Evolutionary conservation across 2,888 invertebrate species (phyloP), one percentile per base, ranked within the genome.

Genomic region (Drosophila bunnanda): DNA sequence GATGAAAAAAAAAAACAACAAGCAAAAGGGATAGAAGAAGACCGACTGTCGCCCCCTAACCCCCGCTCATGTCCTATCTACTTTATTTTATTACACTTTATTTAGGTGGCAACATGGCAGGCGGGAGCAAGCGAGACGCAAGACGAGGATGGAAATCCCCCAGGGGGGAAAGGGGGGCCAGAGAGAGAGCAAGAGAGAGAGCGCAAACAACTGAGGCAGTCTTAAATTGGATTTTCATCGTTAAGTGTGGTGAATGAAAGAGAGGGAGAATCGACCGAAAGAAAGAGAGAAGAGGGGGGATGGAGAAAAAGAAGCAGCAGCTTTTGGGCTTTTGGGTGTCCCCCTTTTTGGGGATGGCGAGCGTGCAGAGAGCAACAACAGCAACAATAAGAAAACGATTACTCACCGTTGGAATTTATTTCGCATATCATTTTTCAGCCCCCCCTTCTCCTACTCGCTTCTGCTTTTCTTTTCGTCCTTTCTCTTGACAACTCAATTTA

Each of bases 361-460:
- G 56, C 48, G 34, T 46, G 38, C 20, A 12, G 7, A 12, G 7
- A 38, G 36, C 69, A 77, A 81, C 38, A 60, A 22, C 39, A 48
- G 39, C 25, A 55, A 65, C 64, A 65, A 65, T 65, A 48, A 62
- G 64, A 89, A 89, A 89, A 90, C 91, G 91, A 92, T 91, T 91
- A 91, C 91, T 92, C 91, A 91, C 89, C 87, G 86, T 86, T 90
- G 91, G 91, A 90, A 91, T 92, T 92, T 92, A 91, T 91, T 92
- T 92, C 90, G 90, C 91, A 91, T 91, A 91, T 91, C 92, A 91
- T 91, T 91, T 68, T 48, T 68, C 34, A 55, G 50, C 5, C n/a
- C 39, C 10, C 44, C 25, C 28, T 6, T 8, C 44, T 5, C 30
- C 36, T 15, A 38, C 4, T 15, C 15, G n/a, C 7, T 17, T 52